Evolutionary conservation across 2,113 vertebrate genomes (phyloP).

Genomic region (Oryzias celebensis): DNA sequence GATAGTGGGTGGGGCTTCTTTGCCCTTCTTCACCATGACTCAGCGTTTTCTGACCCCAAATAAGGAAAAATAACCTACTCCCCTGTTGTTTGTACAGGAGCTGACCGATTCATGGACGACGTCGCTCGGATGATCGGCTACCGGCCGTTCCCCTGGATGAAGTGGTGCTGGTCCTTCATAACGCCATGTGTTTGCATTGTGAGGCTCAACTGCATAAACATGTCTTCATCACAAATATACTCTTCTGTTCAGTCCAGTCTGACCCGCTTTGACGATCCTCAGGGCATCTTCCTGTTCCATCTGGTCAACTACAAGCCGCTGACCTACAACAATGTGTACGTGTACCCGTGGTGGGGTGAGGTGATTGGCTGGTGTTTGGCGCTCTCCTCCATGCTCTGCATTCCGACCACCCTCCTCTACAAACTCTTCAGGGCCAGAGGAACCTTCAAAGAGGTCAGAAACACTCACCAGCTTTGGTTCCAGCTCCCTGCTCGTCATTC

Average conservation of each 20-base stretch:
- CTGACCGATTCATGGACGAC: conserved; percentile 85
- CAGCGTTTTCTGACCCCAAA: too few relatives aligned
- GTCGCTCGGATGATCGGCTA: conserved; percentile 85
- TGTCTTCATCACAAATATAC: background rate
- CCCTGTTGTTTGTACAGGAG: conserved; percentile 62
- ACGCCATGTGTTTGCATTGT: conserved; percentile 84
- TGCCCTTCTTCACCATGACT: too few relatives aligned
- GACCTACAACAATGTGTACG: conserved; percentile 82
- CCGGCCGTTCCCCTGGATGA: conserved; percentile 82
- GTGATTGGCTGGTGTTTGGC: conserved; percentile 83
- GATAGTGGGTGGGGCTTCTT: too few relatives aligned
- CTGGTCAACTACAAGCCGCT: conserved; percentile 84
- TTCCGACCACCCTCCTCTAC: conserved; percentile 79
- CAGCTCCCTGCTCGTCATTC: background rate
- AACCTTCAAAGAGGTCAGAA: conserved; percentile 75
- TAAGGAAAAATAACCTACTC: too few relatives aligned
- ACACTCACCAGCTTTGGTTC: background rate
- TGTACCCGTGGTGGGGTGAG: conserved; percentile 86
- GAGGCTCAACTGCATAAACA: conserved; percentile 1
- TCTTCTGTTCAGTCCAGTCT: too few relatives aligned
- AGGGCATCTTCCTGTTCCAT: conserved; percentile 85
- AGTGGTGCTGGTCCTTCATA: conserved; percentile 85
- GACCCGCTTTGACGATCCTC: background rate
- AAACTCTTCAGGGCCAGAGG: conserved; percentile 80
- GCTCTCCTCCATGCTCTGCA: conserved; percentile 84